These are phyloP conservation scores for Leiothrix lutea DNA, from an alignment of 2,113 vertebrate species.

Conservation along the genomic window DNA sequence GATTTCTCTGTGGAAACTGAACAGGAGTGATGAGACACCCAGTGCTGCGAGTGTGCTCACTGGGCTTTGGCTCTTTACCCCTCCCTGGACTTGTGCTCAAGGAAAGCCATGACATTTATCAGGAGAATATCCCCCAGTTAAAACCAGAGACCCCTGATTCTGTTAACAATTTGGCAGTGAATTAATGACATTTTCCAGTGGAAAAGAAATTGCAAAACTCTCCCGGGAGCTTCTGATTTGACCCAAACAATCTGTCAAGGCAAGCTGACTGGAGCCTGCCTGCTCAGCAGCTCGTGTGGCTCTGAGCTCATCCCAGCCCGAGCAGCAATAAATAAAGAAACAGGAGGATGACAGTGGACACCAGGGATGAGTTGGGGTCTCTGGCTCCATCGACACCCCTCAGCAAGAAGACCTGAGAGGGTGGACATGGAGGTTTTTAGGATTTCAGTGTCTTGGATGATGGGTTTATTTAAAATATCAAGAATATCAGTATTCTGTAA, in stretches of 20 bases:
- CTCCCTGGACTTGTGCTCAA: background rate
- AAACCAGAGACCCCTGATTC: background rate
- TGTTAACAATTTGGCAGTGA: slow-evolving; percentile 1
- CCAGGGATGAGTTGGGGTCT: background rate
- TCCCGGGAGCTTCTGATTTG: background rate
- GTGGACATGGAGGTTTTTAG: background rate
- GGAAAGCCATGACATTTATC: background rate
- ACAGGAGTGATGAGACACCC: rapidly evolving
- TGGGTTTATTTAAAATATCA: background rate
- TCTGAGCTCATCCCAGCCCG: slow-evolving; percentile 28
- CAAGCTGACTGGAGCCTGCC: background rate
- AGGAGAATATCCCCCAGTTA: background rate
- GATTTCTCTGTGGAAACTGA: background rate
- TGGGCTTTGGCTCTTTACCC: background rate
- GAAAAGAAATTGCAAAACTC: slow-evolving; percentile 35
- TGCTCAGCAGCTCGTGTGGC: background rate
- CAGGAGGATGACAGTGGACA: rapidly evolving
- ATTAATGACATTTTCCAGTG: slow-evolving; percentile 32
- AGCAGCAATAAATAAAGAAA: background rate
- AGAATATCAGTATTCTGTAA: background rate
- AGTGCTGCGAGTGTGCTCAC: background rate
- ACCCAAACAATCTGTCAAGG: slow-evolving; percentile 9
- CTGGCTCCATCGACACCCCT: background rate
- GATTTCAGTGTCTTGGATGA: background rate
- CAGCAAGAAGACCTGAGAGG: rapidly evolving